phyloP scores from a whole-genome alignment of 2,113 vertebrate species.

The Paratilapia polleni region DNA sequence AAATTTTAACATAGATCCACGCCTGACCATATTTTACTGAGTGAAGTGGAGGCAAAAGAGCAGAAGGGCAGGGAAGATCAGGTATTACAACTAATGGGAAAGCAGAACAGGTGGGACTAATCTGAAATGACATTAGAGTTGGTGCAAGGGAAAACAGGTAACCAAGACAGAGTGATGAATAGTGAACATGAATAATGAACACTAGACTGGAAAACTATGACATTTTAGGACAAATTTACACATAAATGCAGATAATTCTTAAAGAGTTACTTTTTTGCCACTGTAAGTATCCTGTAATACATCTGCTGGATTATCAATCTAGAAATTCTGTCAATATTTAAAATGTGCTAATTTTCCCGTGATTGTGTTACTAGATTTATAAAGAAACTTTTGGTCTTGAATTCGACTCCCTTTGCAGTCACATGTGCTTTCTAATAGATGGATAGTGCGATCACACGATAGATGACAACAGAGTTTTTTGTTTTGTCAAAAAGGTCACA shows the following conservation, averaged over 20 bases:
- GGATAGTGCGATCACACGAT: not conserved
- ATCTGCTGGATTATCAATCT: not conserved
- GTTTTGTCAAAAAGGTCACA: not conserved
- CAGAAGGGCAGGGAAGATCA: not conserved
- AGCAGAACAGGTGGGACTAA: not conserved
- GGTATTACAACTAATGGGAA: not conserved
- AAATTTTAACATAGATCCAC: not conserved
- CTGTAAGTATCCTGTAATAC: not conserved
- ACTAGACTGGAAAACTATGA: not conserved
- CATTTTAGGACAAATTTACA: not conserved
- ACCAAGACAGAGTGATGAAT: not conserved
- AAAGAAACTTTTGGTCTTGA: too few relatives aligned
- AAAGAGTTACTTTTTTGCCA: not conserved
- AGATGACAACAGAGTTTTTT: not conserved
- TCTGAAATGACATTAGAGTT: too few relatives aligned
- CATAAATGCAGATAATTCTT: not conserved
- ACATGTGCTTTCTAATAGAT: not conserved
- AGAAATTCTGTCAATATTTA: not conserved
- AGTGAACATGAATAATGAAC: not conserved
- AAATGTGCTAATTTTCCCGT: not conserved
- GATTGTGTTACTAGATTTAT: not conserved
- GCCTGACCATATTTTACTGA: too few relatives aligned
- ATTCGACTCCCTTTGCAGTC: too few relatives aligned
- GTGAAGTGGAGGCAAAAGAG: too few relatives aligned
- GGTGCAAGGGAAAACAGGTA: not conserved